A percentile compares a stretch with the other conserved stretches of the same genome.
Conservation (phyloP, 2,797 vertebrate genomes). For the Eulemur albifrons region DNA sequence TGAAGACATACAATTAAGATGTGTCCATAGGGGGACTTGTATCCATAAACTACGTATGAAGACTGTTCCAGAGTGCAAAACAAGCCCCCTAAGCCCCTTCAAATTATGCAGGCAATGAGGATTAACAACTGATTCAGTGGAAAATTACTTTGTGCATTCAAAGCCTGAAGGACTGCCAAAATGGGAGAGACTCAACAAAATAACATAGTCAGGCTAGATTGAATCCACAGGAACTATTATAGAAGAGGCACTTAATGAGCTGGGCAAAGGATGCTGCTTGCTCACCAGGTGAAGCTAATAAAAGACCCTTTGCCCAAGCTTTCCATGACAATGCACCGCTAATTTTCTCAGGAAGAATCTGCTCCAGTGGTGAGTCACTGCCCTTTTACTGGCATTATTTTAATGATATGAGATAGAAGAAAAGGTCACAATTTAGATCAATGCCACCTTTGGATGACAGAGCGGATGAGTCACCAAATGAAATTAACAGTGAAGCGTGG, state of each 20-base stretch:
- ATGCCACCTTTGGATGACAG: conserved; percentile 67
- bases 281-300: conserved; percentile 67
- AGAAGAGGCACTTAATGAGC: conserved; percentile 62
- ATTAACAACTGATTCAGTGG: conserved; percentile 39
- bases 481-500: conserved; percentile 54
- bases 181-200: conserved; percentile 40
- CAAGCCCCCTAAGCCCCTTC: background rate
- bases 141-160: conserved; percentile 60
- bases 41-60: background rate
- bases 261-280: conserved; percentile 3
- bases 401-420: conserved; percentile 68
- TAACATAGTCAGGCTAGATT: background rate
- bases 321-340: conserved; percentile 45
- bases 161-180: conserved; percentile 35
- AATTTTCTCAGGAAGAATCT: conserved; percentile 69
- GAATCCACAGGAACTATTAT: conserved; percentile 46
- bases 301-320: conserved; percentile 58
- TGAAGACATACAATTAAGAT: background rate
- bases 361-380: conserved; percentile 63
- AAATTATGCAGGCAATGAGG: background rate
- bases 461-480: conserved; percentile 70
- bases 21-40: background rate
- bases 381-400: conserved; percentile 68
- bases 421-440: conserved; percentile 74
- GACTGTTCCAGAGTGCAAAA: conserved; percentile 24